Conservation (phyloP, 2,797 vertebrate genomes). For the Silurus lanzhouensis region DNA sequence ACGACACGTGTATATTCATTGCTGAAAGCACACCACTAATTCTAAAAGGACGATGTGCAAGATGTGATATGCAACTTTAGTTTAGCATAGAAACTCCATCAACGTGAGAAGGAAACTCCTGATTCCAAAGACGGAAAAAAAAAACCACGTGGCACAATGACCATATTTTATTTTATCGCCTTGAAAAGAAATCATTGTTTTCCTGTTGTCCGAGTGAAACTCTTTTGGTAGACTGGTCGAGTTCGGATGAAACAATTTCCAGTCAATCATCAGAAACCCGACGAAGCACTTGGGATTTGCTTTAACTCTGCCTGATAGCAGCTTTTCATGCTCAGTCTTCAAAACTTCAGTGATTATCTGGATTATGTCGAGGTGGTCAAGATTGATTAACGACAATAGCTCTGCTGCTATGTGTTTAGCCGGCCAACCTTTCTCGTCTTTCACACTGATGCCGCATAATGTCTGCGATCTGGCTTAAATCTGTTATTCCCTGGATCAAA, state of each 20-base stretch:
- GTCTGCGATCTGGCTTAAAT: constrained; percentile 45
- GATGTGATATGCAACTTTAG: not conserved
- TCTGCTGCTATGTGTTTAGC: constrained; percentile 45
- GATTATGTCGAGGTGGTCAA: constrained; percentile 72
- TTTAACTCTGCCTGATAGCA: constrained; percentile 75
- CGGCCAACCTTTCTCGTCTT: constrained; percentile 4
- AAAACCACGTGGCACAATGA: constrained; percentile 61
- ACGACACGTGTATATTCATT: not conserved
- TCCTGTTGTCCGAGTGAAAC: constrained; percentile 67
- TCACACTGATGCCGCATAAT: constrained; percentile 21
- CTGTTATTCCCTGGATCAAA: constrained; percentile 28
- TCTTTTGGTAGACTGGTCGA: constrained; percentile 56
- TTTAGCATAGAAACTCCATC: constrained; percentile 45
- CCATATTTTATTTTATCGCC: constrained; percentile 62
- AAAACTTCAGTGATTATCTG: constrained; percentile 74
- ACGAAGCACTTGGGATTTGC: constrained; percentile 72
- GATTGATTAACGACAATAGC: constrained; percentile 67
- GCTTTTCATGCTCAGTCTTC: constrained; percentile 73
- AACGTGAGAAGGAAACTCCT: too few species aligned
- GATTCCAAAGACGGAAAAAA: constrained; percentile 44
- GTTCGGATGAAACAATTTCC: constrained; percentile 63
- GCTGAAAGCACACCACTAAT: constrained; percentile 10
- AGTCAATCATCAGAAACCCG: constrained; percentile 75
- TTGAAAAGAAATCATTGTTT: constrained; percentile 74
- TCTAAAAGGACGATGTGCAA: not conserved